Base-by-base conservation (phyloP, 2,888 invertebrate genomes). In the Sphecodes monilicornis region DNA sequence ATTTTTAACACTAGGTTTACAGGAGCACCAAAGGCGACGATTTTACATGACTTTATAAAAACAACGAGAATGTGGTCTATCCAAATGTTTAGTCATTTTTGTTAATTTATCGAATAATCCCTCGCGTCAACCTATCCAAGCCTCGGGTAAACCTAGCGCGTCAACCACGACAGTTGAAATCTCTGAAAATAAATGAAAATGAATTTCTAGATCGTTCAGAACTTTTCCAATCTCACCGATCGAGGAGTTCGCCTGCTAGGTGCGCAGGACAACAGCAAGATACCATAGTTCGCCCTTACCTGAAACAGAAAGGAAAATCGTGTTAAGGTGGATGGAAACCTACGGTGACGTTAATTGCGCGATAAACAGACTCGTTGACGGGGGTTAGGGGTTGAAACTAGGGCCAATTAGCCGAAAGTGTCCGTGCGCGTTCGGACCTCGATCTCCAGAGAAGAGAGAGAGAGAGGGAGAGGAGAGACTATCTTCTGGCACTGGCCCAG, bases 341-440 rank as follows among this genome's bases (percentile, higher is more conserved):
- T 26, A 26, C 57, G 57, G n/a, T 36, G n/a, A 4, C 16, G 16
- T 66, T 39, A 68, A 78, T 22, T 22, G 39, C 46, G 50, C 0
- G 22, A 29, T n/a, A 54, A 69, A 66, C 29, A 71, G 71, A 32
- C 66, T 36, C 66, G 66, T 36, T 36, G 32, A 66, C 36, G 36
- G 4, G n/a, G 22, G n/a, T 57, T 57, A 26, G 57, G 73, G 46
- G 69, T 68, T 36, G 46, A 81, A 76, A 36, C 16, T 39, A n/a
- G n/a, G 50, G 32, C 71, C 81, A 81, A 81, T 81, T 82, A 82
- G 57, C 43, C 70, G 50, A 60, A 75, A 75, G 82, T 76, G 82
- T 71, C 74, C 36, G 66, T 50, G 75, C 81, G 70, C 81, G 75
- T 80, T 80, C 69, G n/a, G 69, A 29, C 29, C 16, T 41, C 18